Evolutionary conservation across 1,140 invertebrate genomes (phyloP), one percentile per base, ranked within the genome.

Genomic region (Nasonia longicornis): DNA sequence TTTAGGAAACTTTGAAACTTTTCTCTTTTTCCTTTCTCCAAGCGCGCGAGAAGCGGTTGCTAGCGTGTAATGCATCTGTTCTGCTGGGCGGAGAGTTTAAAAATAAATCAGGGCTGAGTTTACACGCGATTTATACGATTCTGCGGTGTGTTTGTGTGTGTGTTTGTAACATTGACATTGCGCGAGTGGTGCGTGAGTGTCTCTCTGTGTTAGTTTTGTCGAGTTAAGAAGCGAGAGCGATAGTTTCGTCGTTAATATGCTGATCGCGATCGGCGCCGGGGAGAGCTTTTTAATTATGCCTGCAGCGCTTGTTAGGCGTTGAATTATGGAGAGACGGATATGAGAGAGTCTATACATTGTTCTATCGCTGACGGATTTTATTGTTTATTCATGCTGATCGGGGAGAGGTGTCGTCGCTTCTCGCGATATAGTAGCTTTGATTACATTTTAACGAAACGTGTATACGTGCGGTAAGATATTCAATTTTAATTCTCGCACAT

Each of bases 61-160:
- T 58, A 20, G 52, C 52, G 52, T 58, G 52, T 58, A 58, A 58
- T 58, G 52, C 52, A 58, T 58, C 52, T 58, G 52, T 58, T 58
- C 52, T 58, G 16, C 52, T 58, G 16, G 16, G 16, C 52, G 16
- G 52, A 58, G 52, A 58, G 10, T 69, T 69, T 69, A 69, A 69
- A 69, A 69, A 69, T 69, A 69, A 69, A 69, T 69, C 66, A 29
- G 52, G 20, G 52, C 52, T 58, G 52, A n/a, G 52, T n/a, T 20
- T 58, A n/a, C 16, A 52, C 20, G 64, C 64, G 64, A 67, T 26
- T 67, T 67, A 67, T 31, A 22, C 29, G 64, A 8, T 67, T 71
- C 31, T 71, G 69, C 29, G 4, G 10, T 35, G 31, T 35, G 31
- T 6, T 22, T 22, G 31, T 6, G 31, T 35, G 3, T 35, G 26